Base-by-base conservation (phyloP, 92 coral and sea anemone genomes). In the Epizoanthus fatuus region DNA sequence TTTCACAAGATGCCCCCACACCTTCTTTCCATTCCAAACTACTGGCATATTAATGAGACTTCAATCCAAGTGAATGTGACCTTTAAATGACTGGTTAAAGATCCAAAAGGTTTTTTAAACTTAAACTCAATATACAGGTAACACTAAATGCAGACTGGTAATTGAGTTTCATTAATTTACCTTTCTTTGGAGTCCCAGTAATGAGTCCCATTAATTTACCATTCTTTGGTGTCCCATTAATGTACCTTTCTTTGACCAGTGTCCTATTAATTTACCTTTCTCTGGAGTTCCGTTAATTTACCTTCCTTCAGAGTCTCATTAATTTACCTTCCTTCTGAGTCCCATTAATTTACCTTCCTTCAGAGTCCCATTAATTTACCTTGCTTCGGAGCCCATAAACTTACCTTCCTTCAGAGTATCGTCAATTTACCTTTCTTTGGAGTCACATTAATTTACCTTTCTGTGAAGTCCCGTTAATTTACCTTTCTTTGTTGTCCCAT, bases 341-440 rank as follows among this genome's bases (percentile, higher is more conserved):
- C 6, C 69, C 39, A 4, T 63, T 7, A 25, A 12, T 63, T 44
- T 70, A 70, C 75, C 75, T 47, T 70, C 19, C 15, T 70, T 44
- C 29, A 7, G 20, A 37, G 19, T 29, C 16, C 69, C 39, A 4
- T 63, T 7, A 25, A 12, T 63, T 44, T 70, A 70, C 75, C 75
- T 47, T 70, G n/a, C n/a, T n/a, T n/a, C n/a, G n/a, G n/a, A n/a
- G n/a, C 16, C 69, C 39, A 4, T 63, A 2, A 25, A 12, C 22
- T 44, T 70, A 70, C 75, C 75, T 47, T 70, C 19, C 15, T 70
- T 44, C 29, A 7, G 20, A 37, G 19, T 29, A 37, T n/a, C 15
- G 0, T 63, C 13, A 25, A 12, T 63, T 44, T 70, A 70, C 75
- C 75, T 20, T 70, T 70, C 6, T 70, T 44, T 44, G 57, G 55